Conservation (phyloP, 2,888 invertebrate species). For the Fragum fragum region DNA sequence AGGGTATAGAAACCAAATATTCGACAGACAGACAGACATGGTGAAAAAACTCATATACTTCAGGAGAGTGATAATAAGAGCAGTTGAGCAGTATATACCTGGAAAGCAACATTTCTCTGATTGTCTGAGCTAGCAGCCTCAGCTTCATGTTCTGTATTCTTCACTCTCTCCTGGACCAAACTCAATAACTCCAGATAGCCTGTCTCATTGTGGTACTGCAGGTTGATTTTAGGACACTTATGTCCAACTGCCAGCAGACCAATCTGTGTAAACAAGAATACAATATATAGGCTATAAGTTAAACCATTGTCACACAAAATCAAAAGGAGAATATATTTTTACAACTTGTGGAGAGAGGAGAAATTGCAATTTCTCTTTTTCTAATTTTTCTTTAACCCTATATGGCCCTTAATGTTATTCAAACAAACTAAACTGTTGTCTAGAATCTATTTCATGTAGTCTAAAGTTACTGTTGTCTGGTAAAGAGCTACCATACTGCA, state of each 20-base stretch:
- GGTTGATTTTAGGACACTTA: slow-evolving; percentile 77
- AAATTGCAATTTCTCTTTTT: background rate
- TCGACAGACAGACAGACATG: no score
- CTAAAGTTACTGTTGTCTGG: background rate
- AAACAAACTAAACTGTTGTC: background rate
- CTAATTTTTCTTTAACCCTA: background rate
- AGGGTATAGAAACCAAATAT: no score
- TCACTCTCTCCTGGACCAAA: slow-evolving; percentile 70
- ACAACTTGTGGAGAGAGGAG: background rate
- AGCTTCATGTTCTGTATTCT: slow-evolving; percentile 27
- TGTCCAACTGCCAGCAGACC: slow-evolving; percentile 83
- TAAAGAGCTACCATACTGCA: background rate
- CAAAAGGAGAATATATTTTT: background rate
- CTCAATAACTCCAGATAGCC: slow-evolving; percentile 74
- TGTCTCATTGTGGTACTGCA: slow-evolving; percentile 78
- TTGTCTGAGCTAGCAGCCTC: slow-evolving; percentile 48
- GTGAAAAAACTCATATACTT: no score
- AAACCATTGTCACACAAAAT: no score
- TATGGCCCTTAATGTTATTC: background rate
- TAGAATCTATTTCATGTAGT: background rate
- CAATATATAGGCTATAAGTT: no score
- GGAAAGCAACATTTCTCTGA: slow-evolving; percentile 74
- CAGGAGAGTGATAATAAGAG: no score
- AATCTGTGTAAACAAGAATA: slow-evolving; percentile 68
- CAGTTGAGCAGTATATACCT: no score